Evolutionary conservation across 2,888 invertebrate genomes (phyloP), one percentile per base, ranked within the genome.

Genomic region (Epinotia bilunana): DNA sequence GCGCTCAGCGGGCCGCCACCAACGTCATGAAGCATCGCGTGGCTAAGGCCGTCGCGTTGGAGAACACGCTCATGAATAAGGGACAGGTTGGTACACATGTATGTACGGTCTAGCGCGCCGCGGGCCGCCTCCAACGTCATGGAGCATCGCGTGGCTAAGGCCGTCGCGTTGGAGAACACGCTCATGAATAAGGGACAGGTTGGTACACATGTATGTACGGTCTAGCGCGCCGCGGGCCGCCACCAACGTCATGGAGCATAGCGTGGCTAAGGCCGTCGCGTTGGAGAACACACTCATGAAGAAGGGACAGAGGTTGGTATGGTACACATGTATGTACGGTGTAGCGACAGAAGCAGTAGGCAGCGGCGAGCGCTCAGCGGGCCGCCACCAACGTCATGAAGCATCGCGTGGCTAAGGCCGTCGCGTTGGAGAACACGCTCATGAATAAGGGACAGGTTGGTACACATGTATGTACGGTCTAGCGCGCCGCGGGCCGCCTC

Each of bases 171-270:
- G n/a, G n/a, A n/a, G n/a, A n/a, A n/a, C n/a, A n/a, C n/a, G n/a
- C n/a, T n/a, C n/a, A n/a, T n/a, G n/a, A n/a, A n/a, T n/a, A n/a
- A n/a, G n/a, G n/a, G n/a, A n/a, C n/a, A n/a, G n/a, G n/a, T n/a
- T n/a, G n/a, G n/a, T n/a, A n/a, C n/a, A n/a, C n/a, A n/a, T n/a
- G n/a, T n/a, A n/a, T n/a, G n/a, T n/a, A n/a, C n/a, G n/a, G n/a
- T n/a, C n/a, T n/a, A 97, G 87, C 79, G 97, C 97, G 0, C 94
- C 95, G 77, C 95, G 95, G 83, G 98, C 98, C 0, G 95, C 96
- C 12, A 96, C 91, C 82, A 92, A 95, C 61, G 95, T 95, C 0
- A 90, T 96, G 84, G 95, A 95, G 71, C 96, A 96, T 81, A 92
- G 96, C 16, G 82, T 97, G 0, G 92, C 95, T 16, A 96, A 96